These are phyloP conservation scores for Ophion costatus DNA, from an alignment of 2,888 invertebrate genomes.

Conservation along the genomic window DNA sequence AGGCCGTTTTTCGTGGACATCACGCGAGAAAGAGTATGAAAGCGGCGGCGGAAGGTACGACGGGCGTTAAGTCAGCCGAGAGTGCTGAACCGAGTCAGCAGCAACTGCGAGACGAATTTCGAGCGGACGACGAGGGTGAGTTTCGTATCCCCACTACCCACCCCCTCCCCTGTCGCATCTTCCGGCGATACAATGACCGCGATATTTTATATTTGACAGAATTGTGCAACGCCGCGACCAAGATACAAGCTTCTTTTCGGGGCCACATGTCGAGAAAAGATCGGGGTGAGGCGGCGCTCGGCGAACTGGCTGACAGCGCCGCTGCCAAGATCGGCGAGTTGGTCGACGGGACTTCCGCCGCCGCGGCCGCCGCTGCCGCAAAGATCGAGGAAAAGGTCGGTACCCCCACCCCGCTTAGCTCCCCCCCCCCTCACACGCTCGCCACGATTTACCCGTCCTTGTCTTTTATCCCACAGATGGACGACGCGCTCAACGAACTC, in stretches of 20 bases:
- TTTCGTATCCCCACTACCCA: constrained; percentile 64
- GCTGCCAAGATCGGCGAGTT: constrained; percentile 76
- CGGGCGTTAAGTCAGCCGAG: constrained; percentile 81
- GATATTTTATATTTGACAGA: constrained; percentile 84
- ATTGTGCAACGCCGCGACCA: constrained; percentile 92
- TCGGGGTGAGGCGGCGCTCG: constrained; percentile 75
- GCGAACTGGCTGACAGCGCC: constrained; percentile 76
- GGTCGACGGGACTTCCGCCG: constrained; percentile 69
- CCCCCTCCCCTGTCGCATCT: not conserved
- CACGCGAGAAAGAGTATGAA: constrained; percentile 91
- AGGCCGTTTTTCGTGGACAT: constrained; percentile 94
- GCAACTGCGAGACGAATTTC: constrained; percentile 91
- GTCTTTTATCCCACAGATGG: constrained; percentile 75
- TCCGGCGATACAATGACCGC: no score
- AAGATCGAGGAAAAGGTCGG: constrained; percentile 80
- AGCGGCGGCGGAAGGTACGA: constrained; percentile 83
- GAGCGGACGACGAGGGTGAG: constrained; percentile 92
- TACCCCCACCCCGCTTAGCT: not conserved
- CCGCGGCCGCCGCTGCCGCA: constrained; percentile 75
- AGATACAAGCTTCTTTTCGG: constrained; percentile 96
- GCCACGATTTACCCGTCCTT: not conserved
- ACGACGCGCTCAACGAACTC: constrained; percentile 87
- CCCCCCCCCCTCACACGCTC: not conserved
- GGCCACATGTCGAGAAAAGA: constrained; percentile 94
- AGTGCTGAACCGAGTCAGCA: constrained; percentile 87